Base-by-base conservation (phyloP, 2,797 vertebrate species). In the Gallinago nigripennis region DNA sequence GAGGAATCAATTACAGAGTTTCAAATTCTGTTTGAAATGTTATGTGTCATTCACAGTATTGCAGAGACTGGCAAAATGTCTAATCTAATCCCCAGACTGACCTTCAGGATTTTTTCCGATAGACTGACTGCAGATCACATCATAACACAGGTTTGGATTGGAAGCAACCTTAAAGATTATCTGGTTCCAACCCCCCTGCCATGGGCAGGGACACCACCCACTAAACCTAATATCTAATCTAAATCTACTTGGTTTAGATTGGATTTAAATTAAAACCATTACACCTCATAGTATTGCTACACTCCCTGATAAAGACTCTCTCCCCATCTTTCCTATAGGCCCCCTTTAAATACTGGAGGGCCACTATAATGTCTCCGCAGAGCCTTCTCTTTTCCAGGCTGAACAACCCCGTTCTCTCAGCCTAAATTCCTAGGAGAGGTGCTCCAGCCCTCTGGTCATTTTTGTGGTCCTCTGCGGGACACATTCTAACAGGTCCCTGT, bases 21-120 rank as follows among this genome's bases (percentile, higher is more conserved):
- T 83, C 72, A 94, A 71, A 81, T 68, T 54, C 45, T 78, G 20
- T 88, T 81, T 93, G 70, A 88, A 93, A 88, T 82, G 46, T 66
- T 88, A 11, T 20, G 18, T 88, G 86, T 66, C 63, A 82, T 90
- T 88, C 82, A 48, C 41, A 65, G 45, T 69, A 79, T 82, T 71
- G 46, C 94, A 92, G 70, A 69, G 24, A 81, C 61, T 39, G 60
- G 37, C 41, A 94, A 84, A 88, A 78, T 75, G 28, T 79, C 73
- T 86, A 51, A 81, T 57, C 31, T 77, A 37, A 61, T 81, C 57
- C 23, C n/a, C 33, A 81, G 37, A 61, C 65, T 86, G 82, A 79
- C 65, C 69, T 81, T 90, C 50, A 11, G 16, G 3, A 71, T 85
- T 94, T 76, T 70, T 71, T 43, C 82, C 82, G 68, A 12, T 46